Evolutionary conservation across 2,797 vertebrate species (phyloP).

Genomic region (Megaceryle alcyon): DNA sequence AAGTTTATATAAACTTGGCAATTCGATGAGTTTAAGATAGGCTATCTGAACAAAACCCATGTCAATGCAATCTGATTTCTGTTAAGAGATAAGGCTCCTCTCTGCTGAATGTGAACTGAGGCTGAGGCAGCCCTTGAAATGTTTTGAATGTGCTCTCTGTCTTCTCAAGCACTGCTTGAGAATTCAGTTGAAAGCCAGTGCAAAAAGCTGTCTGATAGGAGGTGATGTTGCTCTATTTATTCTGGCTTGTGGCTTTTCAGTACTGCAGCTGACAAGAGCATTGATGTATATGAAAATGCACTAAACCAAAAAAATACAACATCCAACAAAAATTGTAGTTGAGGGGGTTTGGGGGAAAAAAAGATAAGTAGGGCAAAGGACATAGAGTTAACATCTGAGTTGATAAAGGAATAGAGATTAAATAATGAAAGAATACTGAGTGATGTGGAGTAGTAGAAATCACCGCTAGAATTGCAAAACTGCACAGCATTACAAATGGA

Average conservation of each 20-base stretch:
- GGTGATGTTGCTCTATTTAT: neutral
- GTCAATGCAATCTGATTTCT: neutral
- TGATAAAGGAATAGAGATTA: neutral
- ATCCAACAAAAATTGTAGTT: neutral
- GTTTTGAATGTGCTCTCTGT: neutral
- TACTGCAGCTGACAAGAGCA: neutral
- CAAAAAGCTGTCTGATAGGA: neutral
- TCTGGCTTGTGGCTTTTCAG: neutral
- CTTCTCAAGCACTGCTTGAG: neutral
- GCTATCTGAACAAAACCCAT: neutral
- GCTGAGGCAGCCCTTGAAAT: neutral
- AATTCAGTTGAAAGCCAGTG: fast-evolving
- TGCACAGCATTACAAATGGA: neutral
- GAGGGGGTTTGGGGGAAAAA: neutral
- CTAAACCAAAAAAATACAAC: neutral
- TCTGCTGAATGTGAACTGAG: neutral
- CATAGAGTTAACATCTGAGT: neutral
- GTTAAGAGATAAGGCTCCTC: neutral
- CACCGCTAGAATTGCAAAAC: neutral
- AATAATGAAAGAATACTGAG: neutral
- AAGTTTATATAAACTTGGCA: neutral
- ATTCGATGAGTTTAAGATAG: neutral
- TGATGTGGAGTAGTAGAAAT: neutral
- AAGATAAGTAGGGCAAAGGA: neutral
- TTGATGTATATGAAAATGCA: neutral